These are phyloP conservation scores for Halcyon badia DNA, from an alignment of 2,797 vertebrate species.

Conservation along the genomic window DNA sequence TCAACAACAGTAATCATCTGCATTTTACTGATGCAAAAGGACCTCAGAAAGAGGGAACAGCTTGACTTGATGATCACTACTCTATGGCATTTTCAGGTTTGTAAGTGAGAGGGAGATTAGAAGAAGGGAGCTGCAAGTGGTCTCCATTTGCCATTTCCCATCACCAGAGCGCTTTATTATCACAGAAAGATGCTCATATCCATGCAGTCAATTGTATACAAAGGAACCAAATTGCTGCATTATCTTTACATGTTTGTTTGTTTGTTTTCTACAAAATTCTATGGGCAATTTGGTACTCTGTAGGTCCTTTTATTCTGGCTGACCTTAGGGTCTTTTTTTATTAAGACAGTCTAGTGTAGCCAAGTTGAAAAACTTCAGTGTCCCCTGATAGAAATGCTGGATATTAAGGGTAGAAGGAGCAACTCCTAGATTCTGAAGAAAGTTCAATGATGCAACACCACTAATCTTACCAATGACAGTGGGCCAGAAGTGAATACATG, in stretches of 20 bases:
- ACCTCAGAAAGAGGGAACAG: not conserved
- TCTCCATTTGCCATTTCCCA: rapidly evolving
- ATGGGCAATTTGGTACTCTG: not conserved
- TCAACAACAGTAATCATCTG: not conserved
- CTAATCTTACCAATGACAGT: not conserved
- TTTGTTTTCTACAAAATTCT: not conserved
- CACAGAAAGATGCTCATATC: not conserved
- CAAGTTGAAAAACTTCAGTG: not conserved
- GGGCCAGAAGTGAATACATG: not conserved
- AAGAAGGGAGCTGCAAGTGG: not conserved
- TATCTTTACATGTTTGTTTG: not conserved
- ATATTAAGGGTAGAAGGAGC: not conserved
- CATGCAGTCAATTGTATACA: no score
- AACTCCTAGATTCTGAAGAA: not conserved
- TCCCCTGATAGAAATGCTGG: not conserved
- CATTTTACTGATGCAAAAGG: not conserved
- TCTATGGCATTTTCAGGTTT: not conserved
- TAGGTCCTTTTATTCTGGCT: not conserved
- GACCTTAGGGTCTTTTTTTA: not conserved
- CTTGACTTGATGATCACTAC: not conserved
- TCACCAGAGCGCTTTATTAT: not conserved
- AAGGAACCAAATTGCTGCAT: not conserved
- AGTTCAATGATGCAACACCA: not conserved
- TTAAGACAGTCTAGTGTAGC: not conserved
- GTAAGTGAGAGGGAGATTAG: not conserved